Base-by-base conservation (phyloP, 1,140 invertebrate genomes). In the Orussus abietinus region DNA sequence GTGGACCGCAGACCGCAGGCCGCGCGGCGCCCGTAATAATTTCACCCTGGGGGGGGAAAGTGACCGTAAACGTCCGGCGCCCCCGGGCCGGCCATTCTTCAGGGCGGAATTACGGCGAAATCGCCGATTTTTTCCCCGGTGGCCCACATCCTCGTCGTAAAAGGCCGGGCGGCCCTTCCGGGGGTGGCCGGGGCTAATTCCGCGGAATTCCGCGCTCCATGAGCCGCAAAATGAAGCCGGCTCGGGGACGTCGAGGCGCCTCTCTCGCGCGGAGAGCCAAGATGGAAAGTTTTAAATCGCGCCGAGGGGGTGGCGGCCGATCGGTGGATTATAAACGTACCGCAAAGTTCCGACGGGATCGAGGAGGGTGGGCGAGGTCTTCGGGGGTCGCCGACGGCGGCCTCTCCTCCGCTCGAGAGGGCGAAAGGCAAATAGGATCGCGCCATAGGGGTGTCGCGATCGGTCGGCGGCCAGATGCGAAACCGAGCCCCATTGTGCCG, bases 321-420 rank as follows among this genome's bases (percentile, higher is more conserved):
- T 72, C 68, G 69, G 62, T 61, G 64, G 67, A 68, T 68, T 69
- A 72, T 70, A 68, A 70, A 69, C 66, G 69, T 60, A 56, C 57
- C 51, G 53, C 35, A 46, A 51, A 57, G 28, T 57, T 57, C 45
- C 43, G 49, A 54, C 39, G 45, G 42, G 54, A 42, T 51, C 39
- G 30, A 31, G n/a, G 22, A 59, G 57, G 51, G 22, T 12, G 26
- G 3, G 11, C 5, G 18, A n/a, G 17, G 32, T 33, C 12, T 10
- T 13, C 15, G 31, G 13, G 13, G 18, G 32, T 38, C 21, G 36
- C 36, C 36, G 29, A 22, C 29, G 26, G n/a, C 7, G 14, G 12
- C 11, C 22, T 15, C 29, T 2, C 30, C 25, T 33, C 29, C 35
- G 30, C 26, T 18, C 29, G 29, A 31, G 43, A 21, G 43, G n/a